Base-by-base conservation (phyloP, 2,888 invertebrate genomes). In the Rhodophaea formosa region DNA sequence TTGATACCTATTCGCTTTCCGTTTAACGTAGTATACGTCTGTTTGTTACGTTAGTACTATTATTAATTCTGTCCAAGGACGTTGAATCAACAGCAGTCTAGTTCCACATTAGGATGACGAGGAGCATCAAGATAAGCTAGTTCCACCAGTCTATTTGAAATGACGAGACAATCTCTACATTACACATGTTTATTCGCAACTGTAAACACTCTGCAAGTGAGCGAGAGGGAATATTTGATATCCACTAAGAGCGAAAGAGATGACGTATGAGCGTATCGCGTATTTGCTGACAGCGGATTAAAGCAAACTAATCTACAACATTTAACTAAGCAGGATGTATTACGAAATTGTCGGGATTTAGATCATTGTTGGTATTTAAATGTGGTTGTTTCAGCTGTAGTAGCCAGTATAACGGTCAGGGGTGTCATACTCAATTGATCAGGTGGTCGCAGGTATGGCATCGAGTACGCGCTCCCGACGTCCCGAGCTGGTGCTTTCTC, bases 241-340 rank as follows among this genome's bases (percentile, higher is more conserved):
- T 51, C 7, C 7, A 3, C 14, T n/a, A 10, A 1, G 51, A 51
- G 51, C 12, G 51, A 35, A 12, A 10, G 35, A 10, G 51, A 51
- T 8, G 35, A 8, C 14, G 16, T 30, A n/a, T 32, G 51, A 51
- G 51, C 14, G n/a, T 51, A 35, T 51, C 16, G 39, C 35, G 39
- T 51, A 51, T 51, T 51, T 51, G 51, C 51, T 17, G 35, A 51
- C 51, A 35, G 6, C 16, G 51, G 51, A 51, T 51, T 51, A 35
- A 35, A 51, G 51, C 51, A 51, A 51, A 51, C 51, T 51, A 51
- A 51, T 51, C 51, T 51, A 51, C 35, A 51, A 51, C 51, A 51
- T 51, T 49, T 51, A 51, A 51, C 51, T 17, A 51, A 51, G 51
- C 35, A 39, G 35, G 23, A 46, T 35, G 35, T 51, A 51, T 51